A percentile compares a stretch with the other conserved stretches of the same genome.
These are phyloP conservation scores for Autographa pulchrina DNA, from an alignment of 2,888 invertebrate genomes.

Conservation along the genomic window DNA sequence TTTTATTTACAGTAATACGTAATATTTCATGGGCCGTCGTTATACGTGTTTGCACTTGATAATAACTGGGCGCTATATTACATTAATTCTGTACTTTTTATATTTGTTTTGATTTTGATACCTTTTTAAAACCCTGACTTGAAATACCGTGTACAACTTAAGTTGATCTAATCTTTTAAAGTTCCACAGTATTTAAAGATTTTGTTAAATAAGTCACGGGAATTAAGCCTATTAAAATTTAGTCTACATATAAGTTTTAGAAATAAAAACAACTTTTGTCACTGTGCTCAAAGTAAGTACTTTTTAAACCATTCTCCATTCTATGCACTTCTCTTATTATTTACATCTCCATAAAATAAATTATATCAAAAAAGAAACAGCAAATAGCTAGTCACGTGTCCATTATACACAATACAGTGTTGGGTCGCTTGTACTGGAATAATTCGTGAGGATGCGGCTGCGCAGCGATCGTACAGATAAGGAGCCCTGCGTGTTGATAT, in stretches of 20 bases:
- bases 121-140: neutral
- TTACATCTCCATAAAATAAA: neutral
- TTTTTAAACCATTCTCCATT: no score
- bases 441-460: conserved; percentile 77
- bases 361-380: neutral
- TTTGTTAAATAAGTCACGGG: no score
- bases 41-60: conserved; percentile 15
- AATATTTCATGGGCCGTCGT: neutral
- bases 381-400: conserved; percentile 68
- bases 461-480: conserved; percentile 69
- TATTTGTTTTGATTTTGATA: neutral
- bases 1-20: conserved; percentile 9
- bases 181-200: no score
- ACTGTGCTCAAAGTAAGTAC: no score
- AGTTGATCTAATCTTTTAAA: no score
- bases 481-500: conserved; percentile 44
- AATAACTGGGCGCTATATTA: neutral
- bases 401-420: conserved; percentile 61
- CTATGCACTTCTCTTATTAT: neutral
- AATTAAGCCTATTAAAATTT: no score
- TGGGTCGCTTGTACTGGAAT: conserved; percentile 76
- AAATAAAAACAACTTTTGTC: no score
- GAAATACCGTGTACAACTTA: no score
- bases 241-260: no score
- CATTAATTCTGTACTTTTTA: neutral